phyloP scores from a whole-genome alignment of 2,113 vertebrate species.

The Cyprinus carpio region DNA sequence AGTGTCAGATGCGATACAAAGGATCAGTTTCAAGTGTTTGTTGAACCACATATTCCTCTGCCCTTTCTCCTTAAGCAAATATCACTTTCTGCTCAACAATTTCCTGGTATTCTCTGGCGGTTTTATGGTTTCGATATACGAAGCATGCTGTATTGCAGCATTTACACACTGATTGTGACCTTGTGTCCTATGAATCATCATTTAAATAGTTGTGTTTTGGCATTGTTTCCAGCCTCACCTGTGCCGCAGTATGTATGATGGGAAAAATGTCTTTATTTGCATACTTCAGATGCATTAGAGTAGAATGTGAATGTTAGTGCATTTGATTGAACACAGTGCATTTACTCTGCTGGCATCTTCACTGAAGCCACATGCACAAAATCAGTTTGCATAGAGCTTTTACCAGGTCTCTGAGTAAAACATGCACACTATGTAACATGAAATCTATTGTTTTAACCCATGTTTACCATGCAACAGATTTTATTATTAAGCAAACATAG shows the following conservation, averaged over 20 bases:
- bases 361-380: background rate
- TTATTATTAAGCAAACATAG: background rate
- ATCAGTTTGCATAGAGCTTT: background rate
- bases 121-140: background rate
- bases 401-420: background rate
- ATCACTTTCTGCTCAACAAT: background rate
- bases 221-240: background rate
- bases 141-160: background rate
- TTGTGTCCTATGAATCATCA: background rate
- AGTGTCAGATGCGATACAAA: background rate
- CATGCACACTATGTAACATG: too few species aligned
- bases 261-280: background rate
- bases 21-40: background rate
- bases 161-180: background rate
- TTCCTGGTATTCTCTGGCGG: too few species aligned
- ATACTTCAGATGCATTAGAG: background rate
- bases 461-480: background rate
- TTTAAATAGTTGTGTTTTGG: background rate
- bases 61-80: background rate
- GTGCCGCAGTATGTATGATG: background rate
- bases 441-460: background rate
- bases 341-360: background rate
- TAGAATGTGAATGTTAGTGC: background rate
- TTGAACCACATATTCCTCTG: background rate
- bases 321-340: background rate